Evolutionary conservation across 2,797 vertebrate species (phyloP), one percentile per base, ranked within the genome.

Genomic region (Karalla daura): DNA sequence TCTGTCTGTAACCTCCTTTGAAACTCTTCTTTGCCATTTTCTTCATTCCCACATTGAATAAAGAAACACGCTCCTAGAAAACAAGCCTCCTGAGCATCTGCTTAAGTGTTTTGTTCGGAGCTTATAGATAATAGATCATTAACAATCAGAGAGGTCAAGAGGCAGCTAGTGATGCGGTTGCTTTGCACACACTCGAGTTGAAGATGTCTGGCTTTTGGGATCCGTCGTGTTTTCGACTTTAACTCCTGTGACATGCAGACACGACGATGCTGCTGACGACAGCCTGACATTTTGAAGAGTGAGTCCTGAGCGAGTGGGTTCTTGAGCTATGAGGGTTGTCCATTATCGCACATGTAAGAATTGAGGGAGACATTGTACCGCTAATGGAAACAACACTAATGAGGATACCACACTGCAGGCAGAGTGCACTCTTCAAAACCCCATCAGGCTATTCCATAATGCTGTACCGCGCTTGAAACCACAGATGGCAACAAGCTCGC

Each of bases 401-500:
- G 46, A 75, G 56, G 35, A 6, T n/a, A 41, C 49, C 36, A 28
- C 56, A 44, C 51, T 75, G 28, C 33, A 62, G 46, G 32, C 49
- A 41, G 70, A 82, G 70, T 51, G 53, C 64, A 39, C 44, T 46
- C 78, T 80, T 76, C 36, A 76, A n/a, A 74, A 72, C 63, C 70
- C 66, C 77, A 68, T 80, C 56, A 72, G 23, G 15, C 30, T 41
- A 15, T 52, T 71, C 24, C 7, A 60, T 53, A 47, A 70, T 73
- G 63, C 69, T 25, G 43, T 45, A 27, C 13, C 46, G 6, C 17
- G 20, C 55, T 63, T 70, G 36, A 68, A 49, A 69, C 44, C 36
- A 0, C 52, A 63, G 27, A 51, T 51, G 30, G 30, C 1, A 1
- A 20, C 6, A 7, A 5, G 11, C 25, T 35, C n/a, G 40, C 21